A percentile compares a stretch with the other conserved stretches of the same genome.
Evolutionary conservation across 2,888 invertebrate genomes (phyloP).

Genomic region (Meloe dianella): DNA sequence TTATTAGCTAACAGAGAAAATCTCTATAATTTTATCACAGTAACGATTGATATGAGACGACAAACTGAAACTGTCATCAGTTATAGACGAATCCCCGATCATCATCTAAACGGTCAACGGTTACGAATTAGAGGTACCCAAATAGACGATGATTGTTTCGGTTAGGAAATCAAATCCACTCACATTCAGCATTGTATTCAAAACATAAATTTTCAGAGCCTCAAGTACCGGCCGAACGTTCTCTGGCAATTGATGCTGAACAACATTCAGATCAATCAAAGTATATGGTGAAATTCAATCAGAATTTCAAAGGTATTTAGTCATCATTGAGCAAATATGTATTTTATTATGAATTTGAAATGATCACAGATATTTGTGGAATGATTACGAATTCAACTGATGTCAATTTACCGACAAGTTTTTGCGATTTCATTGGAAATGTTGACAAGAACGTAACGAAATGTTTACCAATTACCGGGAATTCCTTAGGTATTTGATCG

Average conservation of each 20-base stretch:
- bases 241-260: constrained; percentile 9
- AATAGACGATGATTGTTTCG: constrained; percentile 36
- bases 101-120: constrained; percentile 25
- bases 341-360: neutral
- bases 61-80: constrained; percentile 26
- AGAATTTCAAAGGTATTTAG: constrained; percentile 32
- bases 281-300: constrained; percentile 28
- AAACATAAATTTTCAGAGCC: constrained; percentile 29
- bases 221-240: constrained; percentile 35
- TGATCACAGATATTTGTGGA: constrained; percentile 36
- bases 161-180: constrained; percentile 23
- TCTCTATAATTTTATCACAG: constrained; percentile 23
- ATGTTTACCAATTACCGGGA: constrained; percentile 29
- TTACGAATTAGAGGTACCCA: constrained; percentile 36
- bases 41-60: constrained; percentile 21
- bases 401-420: constrained; percentile 27
- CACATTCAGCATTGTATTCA: neutral
- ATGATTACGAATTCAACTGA: constrained; percentile 32
- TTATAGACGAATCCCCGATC: constrained; percentile 28
- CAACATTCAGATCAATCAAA: constrained; percentile 12
- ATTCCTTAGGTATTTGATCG: constrained; percentile 24
- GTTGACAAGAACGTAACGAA: constrained; percentile 27
- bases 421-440: constrained; percentile 33
- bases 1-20: neutral
- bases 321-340: neutral